Base-by-base conservation (phyloP, 2,113 vertebrate species). In the Lepisosteus oculatus region DNA sequence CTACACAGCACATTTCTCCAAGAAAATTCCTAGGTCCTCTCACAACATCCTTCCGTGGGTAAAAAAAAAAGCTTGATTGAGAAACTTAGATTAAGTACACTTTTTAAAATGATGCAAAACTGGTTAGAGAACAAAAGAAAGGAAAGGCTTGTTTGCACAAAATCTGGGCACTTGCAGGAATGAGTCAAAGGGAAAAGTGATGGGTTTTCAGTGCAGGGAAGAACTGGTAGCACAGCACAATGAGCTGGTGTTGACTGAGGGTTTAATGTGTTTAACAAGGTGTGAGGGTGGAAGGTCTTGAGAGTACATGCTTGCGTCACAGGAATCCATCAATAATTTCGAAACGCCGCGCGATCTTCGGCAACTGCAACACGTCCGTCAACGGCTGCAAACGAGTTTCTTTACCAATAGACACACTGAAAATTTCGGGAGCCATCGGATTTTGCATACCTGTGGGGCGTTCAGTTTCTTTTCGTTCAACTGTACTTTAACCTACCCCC, bases 61-160 rank as follows among this genome's bases (percentile, higher is more conserved):
- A n/a, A 29, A 29, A 29, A 29, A 29, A 29, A 29, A 29, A 29
- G 17, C 17, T 9, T 43, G 12, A 65, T 43, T 14, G 11, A 14
- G 42, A 11, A 29, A 45, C 7, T 12, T 3, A 3, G 12, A 65
- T 43, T 13, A 43, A 29, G 14, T 4, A 45, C 7, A 42, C 6
- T 8, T 41, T 44, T 63, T 44, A 42, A 45, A 64, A 64, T 41
- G 42, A 29, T 29, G 17, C 17, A 29, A 29, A 29, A 51, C 47
- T 51, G 5, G 5, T 51, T 43, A 14, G n/a, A 59, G 44, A 61
- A 44, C n/a, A 70, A 70, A 62, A 51, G 14, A 13, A 8, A 8
- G 7, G n/a, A 54, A 17, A 62, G 68, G 12, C 57, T 41, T 61
- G 42, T 59, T 69, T 69, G 68, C n/a, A 59, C n/a, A 57, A 3